Evolutionary conservation across 1,140 invertebrate genomes (phyloP).

Genomic region (Penaeus vannamei): DNA sequence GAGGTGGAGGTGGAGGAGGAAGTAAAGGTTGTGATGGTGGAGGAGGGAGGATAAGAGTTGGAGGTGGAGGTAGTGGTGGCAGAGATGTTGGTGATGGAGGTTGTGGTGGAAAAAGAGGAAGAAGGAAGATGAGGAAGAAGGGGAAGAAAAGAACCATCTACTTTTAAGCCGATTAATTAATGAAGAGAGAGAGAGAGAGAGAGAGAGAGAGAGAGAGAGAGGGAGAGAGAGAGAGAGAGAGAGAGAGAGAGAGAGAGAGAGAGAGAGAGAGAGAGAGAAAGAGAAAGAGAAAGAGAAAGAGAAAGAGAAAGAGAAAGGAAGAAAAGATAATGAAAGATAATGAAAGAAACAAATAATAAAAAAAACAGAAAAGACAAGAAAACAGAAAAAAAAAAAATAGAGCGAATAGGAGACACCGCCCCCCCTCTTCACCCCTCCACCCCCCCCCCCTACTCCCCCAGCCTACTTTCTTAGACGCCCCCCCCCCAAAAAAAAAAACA

Average conservation of each 20-base stretch:
- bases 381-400: background rate
- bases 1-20: too few relatives aligned
- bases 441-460: too few relatives aligned
- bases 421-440: too few relatives aligned
- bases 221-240: background rate
- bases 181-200: background rate
- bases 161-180: too few relatives aligned
- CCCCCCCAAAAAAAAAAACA: too few relatives aligned
- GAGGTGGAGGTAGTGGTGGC: too few relatives aligned
- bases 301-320: background rate
- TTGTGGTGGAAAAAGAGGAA: background rate
- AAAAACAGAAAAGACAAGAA: too few relatives aligned
- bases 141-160: background rate
- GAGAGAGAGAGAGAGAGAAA: conserved; percentile 19
- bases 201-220: conserved; percentile 26
- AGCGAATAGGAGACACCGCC: background rate
- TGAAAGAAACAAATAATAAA: background rate
- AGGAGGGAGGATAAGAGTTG: too few relatives aligned
- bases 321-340: background rate
- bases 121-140: background rate
- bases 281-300: conserved; percentile 30
- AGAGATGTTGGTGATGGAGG: too few relatives aligned
- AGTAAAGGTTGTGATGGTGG: too few relatives aligned
- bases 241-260: background rate
- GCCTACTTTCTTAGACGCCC: too few relatives aligned